Percentiles rank a stretch among this genome's conserved stretches.
phyloP scores from a whole-genome alignment of 2,113 vertebrate species.

The human (Homo sapiens) region GRCh38 chr6:7784001-7784500 shows the following conservation, averaged over 20 bases:
- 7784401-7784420: background rate
- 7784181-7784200: background rate
- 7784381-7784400: background rate
- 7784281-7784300: background rate
- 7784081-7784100: background rate
- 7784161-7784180: background rate
- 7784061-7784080: background rate
- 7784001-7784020: background rate
- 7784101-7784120: background rate
- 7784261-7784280: background rate
- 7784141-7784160: background rate
- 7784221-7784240: conserved; percentile 11
- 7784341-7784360: background rate
- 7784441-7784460: background rate
- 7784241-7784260: background rate
- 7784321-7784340: background rate
- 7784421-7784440: background rate
- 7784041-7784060: background rate
- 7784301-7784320: background rate
- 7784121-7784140: background rate
- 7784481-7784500: conserved; percentile 14
- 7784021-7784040: background rate
- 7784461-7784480: background rate
- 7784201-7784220: background rate
- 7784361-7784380: background rate